Percentiles rank a stretch among this genome's conserved stretches.
Conservation (phyloP, 2,113 vertebrate species). For the Illadopsis cleaveri region DNA sequence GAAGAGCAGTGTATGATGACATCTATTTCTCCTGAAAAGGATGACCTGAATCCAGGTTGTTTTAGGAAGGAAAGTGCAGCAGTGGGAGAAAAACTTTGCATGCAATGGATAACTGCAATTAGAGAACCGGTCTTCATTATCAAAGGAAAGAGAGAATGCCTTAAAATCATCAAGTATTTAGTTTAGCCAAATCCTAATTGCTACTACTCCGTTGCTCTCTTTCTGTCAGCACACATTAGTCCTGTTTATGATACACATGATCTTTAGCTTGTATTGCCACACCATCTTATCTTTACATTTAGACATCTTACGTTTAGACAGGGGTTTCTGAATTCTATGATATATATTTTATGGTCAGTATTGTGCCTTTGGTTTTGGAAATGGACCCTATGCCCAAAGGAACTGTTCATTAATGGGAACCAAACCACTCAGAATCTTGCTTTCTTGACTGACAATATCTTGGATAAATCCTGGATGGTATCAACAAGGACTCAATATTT, state of each 20-base stretch:
- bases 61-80: background rate
- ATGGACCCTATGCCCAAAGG: background rate
- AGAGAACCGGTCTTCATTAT: background rate
- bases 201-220: background rate
- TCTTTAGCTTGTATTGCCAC: background rate
- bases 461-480: slow-evolving; percentile 50
- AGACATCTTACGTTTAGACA: background rate
- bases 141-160: background rate
- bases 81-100: background rate
- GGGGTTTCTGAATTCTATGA: background rate
- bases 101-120: background rate
- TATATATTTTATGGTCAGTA: background rate
- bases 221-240: background rate
- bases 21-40: background rate
- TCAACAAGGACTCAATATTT: slow-evolving; percentile 6
- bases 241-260: background rate
- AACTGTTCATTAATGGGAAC: background rate
- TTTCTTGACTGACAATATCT: background rate
- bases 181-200: background rate
- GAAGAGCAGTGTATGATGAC: background rate
- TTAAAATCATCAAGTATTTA: background rate
- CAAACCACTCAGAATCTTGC: background rate
- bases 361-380: background rate
- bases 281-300: background rate
- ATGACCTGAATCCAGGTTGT: background rate